Evolutionary conservation across 2,888 invertebrate genomes (phyloP).

Genomic region (Apotomis capreana): DNA sequence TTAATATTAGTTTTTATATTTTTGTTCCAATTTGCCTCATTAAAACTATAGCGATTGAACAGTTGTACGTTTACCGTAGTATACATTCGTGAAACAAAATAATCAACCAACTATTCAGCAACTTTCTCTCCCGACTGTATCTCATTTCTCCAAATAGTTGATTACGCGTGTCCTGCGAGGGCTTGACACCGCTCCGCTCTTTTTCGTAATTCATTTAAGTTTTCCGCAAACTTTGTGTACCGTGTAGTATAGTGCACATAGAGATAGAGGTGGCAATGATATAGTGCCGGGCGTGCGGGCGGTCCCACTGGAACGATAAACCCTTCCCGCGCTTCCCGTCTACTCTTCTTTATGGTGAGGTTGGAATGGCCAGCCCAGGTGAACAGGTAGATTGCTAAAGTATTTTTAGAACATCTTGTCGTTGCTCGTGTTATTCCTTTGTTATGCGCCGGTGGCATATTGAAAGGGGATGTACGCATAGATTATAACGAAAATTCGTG

Average conservation of each 20-base stretch:
- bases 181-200: constrained; percentile 27
- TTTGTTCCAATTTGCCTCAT: no score
- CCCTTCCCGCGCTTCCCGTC: constrained; percentile 80
- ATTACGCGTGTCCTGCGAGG: constrained; percentile 24
- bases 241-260: constrained; percentile 66
- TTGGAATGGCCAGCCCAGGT: constrained; percentile 81
- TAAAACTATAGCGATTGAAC: no score
- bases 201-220: constrained; percentile 43
- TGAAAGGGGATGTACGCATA: constrained; percentile 66
- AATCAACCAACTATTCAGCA: background rate
- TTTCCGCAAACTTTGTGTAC: constrained; percentile 52
- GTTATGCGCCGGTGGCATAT: constrained; percentile 70
- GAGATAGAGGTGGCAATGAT: constrained; percentile 81
- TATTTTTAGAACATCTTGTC: constrained; percentile 82
- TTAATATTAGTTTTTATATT: no score
- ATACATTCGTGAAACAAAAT: background rate
- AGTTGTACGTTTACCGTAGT: no score
- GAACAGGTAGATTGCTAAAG: constrained; percentile 81
- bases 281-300: constrained; percentile 79
- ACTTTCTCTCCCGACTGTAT: background rate
- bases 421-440: constrained; percentile 81
- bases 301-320: constrained; percentile 82
- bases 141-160: constrained; percentile 12
- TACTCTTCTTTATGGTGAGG: constrained; percentile 83
- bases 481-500: constrained; percentile 4